A percentile compares a stretch with the other conserved stretches of the same genome.
Evolutionary conservation across 1,140 invertebrate species (phyloP).

Genomic region (Drosophila busckii): DNA sequence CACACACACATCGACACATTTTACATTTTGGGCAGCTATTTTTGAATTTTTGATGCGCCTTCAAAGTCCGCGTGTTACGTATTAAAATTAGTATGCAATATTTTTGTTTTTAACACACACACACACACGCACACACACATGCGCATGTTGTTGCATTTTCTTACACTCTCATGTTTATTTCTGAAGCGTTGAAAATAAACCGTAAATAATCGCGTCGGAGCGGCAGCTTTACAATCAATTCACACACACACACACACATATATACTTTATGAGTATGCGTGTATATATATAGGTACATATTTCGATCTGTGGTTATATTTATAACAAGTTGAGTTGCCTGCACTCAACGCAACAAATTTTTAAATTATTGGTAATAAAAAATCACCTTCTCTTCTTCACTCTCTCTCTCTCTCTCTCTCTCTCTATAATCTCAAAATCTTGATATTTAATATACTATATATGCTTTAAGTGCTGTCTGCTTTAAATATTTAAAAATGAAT

Average conservation of each 20-base stretch:
- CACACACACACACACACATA: constrained; percentile 50
- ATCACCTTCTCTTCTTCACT: constrained; percentile 45
- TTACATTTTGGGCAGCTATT: constrained; percentile 49
- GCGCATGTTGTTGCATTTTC: constrained; percentile 47
- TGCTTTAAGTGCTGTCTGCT: constrained; percentile 43
- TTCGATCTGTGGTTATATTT: constrained; percentile 68
- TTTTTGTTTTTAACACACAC: constrained; percentile 52
- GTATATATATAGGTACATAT: constrained; percentile 4
- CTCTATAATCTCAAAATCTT: constrained; percentile 55
- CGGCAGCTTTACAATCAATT: constrained; percentile 72
- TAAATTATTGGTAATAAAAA: constrained; percentile 77
- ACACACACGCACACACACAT: constrained; percentile 5
- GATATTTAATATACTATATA: constrained; percentile 69
- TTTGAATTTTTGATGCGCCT: constrained; percentile 43
- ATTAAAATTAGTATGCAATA: constrained; percentile 77
- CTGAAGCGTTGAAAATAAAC: constrained; percentile 75
- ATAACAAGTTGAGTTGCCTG: constrained; percentile 68
- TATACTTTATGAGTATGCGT: constrained; percentile 23
- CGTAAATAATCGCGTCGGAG: constrained; percentile 69
- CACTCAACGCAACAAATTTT: constrained; percentile 71
- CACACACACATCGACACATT: constrained; percentile 24
- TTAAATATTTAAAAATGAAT: constrained; percentile 71
- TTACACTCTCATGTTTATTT: constrained; percentile 58
- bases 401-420: background rate
- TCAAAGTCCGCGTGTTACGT: constrained; percentile 71